Evolutionary conservation across 2,888 invertebrate genomes (phyloP).

Genomic region (Choreutis nemorana): DNA sequence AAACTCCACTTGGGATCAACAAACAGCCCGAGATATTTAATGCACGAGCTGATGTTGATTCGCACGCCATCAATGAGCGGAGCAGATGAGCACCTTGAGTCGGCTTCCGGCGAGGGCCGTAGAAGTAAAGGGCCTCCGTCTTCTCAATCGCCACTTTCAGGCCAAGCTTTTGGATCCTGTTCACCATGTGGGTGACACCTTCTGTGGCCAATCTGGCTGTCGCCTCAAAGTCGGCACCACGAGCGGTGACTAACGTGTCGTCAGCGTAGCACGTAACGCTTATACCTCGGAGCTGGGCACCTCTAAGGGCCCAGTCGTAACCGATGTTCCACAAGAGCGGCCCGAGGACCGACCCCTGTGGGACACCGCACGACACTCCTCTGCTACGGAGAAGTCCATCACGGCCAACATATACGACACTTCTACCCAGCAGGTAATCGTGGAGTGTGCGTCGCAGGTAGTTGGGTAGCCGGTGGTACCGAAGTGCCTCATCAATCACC

Average conservation of each 20-base stretch:
- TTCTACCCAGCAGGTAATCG: not conserved
- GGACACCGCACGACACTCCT: no score
- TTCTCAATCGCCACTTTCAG: conserved; percentile 9
- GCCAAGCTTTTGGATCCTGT: conserved; percentile 8
- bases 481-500: conserved; percentile 4
- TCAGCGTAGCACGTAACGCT: conserved; percentile 10
- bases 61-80: not conserved
- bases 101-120: conserved; percentile 6
- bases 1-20: not conserved
- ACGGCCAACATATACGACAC: not conserved
- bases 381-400: not conserved
- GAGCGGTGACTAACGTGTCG: conserved; percentile 11
- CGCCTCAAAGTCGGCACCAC: conserved; percentile 4
- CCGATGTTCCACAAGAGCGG: conserved; percentile 6
- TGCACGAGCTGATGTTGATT: not conserved
- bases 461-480: conserved; percentile 1
- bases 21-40: not conserved
- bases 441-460: no score
- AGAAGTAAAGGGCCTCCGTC: conserved; percentile 8
- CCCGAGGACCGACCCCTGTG: conserved; percentile 5
- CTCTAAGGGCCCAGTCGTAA: conserved; percentile 4
- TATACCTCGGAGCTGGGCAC: conserved; percentile 2
- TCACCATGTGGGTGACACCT: conserved; percentile 1
- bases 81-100: not conserved
- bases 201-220: conserved; percentile 5